Evolutionary conservation across 2,113 vertebrate genomes (phyloP).

Genomic region (Gallinago jamesoni): DNA sequence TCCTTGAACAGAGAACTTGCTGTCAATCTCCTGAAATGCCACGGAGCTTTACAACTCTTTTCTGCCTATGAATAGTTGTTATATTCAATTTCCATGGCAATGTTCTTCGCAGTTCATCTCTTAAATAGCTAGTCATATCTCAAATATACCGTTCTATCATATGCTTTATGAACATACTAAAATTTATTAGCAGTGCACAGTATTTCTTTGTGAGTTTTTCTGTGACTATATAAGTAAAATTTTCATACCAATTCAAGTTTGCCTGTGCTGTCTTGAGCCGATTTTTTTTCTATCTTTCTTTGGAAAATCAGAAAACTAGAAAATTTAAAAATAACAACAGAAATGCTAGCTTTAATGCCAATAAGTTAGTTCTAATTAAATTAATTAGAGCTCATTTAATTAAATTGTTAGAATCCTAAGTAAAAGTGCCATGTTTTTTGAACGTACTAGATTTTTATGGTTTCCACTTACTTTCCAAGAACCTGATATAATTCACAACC

Average conservation of each 20-base stretch:
- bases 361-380: background rate
- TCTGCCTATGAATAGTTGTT: slow-evolving; percentile 33
- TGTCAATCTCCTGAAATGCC: slow-evolving; percentile 44
- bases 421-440: background rate
- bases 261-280: background rate
- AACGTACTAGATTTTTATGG: background rate
- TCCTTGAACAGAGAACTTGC: background rate
- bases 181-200: background rate
- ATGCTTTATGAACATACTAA: background rate
- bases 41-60: slow-evolving; percentile 38
- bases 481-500: background rate
- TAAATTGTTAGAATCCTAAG: background rate
- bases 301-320: background rate
- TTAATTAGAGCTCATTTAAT: background rate
- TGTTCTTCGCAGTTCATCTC: background rate
- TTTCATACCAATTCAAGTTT: background rate
- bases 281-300: background rate
- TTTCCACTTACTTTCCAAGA: background rate
- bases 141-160: background rate
- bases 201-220: background rate
- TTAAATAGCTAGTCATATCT: background rate
- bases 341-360: background rate
- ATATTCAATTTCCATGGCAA: slow-evolving; percentile 36
- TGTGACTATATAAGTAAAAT: background rate
- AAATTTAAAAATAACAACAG: background rate